These are phyloP conservation scores for Andrena trimmerana DNA, from an alignment of 2,888 invertebrate genomes.

Conservation along the genomic window DNA sequence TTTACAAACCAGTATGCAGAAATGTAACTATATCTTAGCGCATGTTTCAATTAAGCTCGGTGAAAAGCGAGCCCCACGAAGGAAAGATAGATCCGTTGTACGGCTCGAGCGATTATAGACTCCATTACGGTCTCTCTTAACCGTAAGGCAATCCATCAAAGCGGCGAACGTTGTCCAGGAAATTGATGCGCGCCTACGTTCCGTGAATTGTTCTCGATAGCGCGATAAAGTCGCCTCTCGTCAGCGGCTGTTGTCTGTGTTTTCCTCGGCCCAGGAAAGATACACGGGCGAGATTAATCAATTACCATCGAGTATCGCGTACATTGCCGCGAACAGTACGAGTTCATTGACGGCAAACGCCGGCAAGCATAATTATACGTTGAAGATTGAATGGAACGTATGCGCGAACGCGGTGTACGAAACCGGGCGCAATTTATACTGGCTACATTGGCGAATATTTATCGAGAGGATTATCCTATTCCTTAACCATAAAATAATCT, in stretches of 20 bases:
- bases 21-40: not conserved
- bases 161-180: not conserved
- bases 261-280: constrained; percentile 30
- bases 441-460: constrained; percentile 54
- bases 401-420: constrained; percentile 13
- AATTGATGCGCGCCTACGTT: constrained; percentile 30
- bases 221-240: constrained; percentile 28
- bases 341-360: constrained; percentile 37
- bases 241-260: constrained; percentile 8
- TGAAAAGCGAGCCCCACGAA: not conserved
- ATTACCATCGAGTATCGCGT: constrained; percentile 14
- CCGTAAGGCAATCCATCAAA: constrained; percentile 29
- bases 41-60: constrained; percentile 13
- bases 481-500: constrained; percentile 55
- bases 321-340: constrained; percentile 20
- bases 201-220: constrained; percentile 36
- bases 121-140: constrained; percentile 6
- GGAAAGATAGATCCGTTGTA: constrained; percentile 7
- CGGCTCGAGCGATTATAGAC: not conserved
- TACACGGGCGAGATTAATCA: constrained; percentile 46
- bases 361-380: constrained; percentile 33
- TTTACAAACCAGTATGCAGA: not conserved
- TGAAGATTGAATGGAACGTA: constrained; percentile 12
- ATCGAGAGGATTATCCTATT: constrained; percentile 55
- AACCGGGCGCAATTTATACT: constrained; percentile 43